Base-by-base conservation (phyloP, 2,888 invertebrate species). In the Acanthosoma haemorrhoidale region DNA sequence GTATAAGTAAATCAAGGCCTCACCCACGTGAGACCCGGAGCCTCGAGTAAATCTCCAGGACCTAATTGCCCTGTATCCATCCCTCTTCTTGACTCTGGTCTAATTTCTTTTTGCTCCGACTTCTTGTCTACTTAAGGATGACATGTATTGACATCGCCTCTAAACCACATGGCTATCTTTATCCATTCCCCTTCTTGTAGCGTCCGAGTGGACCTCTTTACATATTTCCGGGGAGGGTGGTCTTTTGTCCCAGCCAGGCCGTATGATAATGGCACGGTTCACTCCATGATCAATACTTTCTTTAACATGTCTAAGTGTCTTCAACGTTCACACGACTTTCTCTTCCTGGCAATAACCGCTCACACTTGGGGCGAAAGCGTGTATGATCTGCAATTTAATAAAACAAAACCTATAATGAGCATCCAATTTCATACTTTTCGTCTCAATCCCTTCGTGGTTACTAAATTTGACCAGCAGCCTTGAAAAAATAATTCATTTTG, bases 71-170 rank as follows among this genome's bases (percentile, higher is more conserved):
- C 1, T 43, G 43, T 43, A 21, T 1, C 11, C 11, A 2, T 3
- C 29, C 43, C 43, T 21, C 51, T 51, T n/a, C n/a, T n/a, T n/a
- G n/a, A n/a, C 29, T 8, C 25, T 51, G 29, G 21, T 51, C 51
- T 51, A 51, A 51, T 51, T 51, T 51, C 51, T 51, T 51, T n/a
- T 25, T 25, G 51, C n/a, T 51, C 25, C n/a, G n/a, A 51, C n/a
- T 13, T 25, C 51, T 25, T 51, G 51, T 51, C 51, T 51, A 51
- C 51, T 51, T 51, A 51, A 25, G 4, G 2, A 21, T 51, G 13
- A 18, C 41, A 5, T 41, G 8, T 3, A 9, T 16, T 6, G 13
- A 51, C 51, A 51, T 51, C 51, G 25, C 29, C 51, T n/a, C n/a
- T 25, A 51, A 51, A 51, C 25, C 13, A n/a, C 25, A 25, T 18